Percentiles rank a stretch among this genome's conserved stretches.
These are phyloP conservation scores for Beroe forskalii DNA, from an alignment of 37 sponge, comb jelly and placozoan species.

Conservation along the genomic window DNA sequence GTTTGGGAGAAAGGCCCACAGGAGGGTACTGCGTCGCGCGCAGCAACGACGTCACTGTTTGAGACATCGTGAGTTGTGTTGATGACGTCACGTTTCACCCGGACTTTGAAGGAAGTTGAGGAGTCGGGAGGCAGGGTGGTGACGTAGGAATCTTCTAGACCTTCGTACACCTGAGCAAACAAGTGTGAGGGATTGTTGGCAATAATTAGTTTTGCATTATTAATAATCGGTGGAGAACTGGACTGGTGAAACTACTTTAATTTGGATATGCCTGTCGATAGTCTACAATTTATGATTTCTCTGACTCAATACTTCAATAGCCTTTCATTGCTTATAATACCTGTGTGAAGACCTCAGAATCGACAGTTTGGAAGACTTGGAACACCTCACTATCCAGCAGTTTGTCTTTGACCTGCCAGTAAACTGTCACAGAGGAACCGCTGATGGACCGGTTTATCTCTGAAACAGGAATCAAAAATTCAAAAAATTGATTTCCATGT, in stretches of 20 bases:
- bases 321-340: too few species aligned
- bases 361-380: neutral
- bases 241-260: too few species aligned
- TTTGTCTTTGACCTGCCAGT: slow-evolving; percentile 30
- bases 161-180: slow-evolving; percentile 51
- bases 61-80: too few species aligned
- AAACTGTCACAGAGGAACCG: neutral
- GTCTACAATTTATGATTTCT: too few species aligned
- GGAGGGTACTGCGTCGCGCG: neutral
- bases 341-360: neutral
- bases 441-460: neutral
- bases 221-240: too few species aligned
- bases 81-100: slow-evolving; percentile 18
- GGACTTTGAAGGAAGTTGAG: slow-evolving; percentile 1
- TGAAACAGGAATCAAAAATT: neutral
- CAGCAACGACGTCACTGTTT: too few species aligned
- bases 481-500: too few species aligned
- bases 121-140: neutral
- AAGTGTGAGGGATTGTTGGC: too few species aligned
- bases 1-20: slow-evolving; percentile 29
- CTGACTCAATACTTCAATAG: too few species aligned
- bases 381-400: neutral
- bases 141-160: neutral
- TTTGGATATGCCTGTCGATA: too few species aligned
- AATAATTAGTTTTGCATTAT: too few species aligned